These are phyloP conservation scores for Acleris sparsana DNA, from an alignment of 2,888 invertebrate species.

Conservation along the genomic window DNA sequence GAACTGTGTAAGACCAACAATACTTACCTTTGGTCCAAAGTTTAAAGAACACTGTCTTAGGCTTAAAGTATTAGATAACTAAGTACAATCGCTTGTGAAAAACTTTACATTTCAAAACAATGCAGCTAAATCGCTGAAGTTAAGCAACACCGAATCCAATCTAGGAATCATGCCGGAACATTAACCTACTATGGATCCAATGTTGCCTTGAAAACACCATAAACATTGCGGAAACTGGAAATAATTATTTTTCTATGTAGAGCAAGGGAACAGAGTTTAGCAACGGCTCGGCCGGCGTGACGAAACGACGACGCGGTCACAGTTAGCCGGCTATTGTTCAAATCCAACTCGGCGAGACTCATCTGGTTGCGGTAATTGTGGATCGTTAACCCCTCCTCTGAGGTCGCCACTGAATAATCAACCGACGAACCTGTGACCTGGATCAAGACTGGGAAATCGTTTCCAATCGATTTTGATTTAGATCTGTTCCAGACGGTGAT, in stretches of 20 bases:
- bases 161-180: slow-evolving; percentile 49
- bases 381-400: slow-evolving; percentile 59
- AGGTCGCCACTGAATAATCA: slow-evolving; percentile 47
- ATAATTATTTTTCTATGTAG: slow-evolving; percentile 36
- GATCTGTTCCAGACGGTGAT: neutral
- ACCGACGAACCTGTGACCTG: slow-evolving; percentile 52
- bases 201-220: slow-evolving; percentile 43
- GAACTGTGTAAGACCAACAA: too few relatives aligned
- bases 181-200: slow-evolving; percentile 49
- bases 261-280: slow-evolving; percentile 36
- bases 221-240: slow-evolving; percentile 43
- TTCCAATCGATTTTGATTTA: slow-evolving; percentile 11
- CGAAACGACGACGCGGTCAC: slow-evolving; percentile 47
- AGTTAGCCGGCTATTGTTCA: slow-evolving; percentile 62
- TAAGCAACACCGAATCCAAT: slow-evolving; percentile 54
- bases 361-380: slow-evolving; percentile 55
- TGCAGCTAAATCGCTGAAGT: slow-evolving; percentile 42
- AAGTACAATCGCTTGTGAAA: neutral
- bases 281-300: slow-evolving; percentile 31
- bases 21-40: too few relatives aligned
- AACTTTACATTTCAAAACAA: slow-evolving; percentile 9
- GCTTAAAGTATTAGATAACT: neutral
- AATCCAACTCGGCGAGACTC: slow-evolving; percentile 50
- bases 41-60: neutral
- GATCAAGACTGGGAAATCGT: slow-evolving; percentile 37